phyloP scores from a whole-genome alignment of 2,888 invertebrate species.

The Clusia tigrina region DNA sequence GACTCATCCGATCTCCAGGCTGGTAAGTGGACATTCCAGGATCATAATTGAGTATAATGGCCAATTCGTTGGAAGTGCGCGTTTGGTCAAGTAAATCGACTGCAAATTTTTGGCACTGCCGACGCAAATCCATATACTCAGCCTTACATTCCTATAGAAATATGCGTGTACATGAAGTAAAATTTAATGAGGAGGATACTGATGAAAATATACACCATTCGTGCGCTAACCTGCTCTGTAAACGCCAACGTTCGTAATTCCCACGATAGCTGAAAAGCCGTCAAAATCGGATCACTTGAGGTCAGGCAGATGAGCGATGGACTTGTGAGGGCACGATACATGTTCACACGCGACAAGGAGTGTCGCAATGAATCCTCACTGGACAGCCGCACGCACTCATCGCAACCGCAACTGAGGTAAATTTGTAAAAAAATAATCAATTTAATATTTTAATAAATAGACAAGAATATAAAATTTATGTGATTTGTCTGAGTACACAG shows the following conservation, averaged over 20 bases:
- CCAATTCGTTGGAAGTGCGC: slow-evolving; percentile 90
- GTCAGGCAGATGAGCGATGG: slow-evolving; percentile 94
- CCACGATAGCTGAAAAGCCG: slow-evolving; percentile 95
- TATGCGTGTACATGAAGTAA: background rate
- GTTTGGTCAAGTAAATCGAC: slow-evolving; percentile 91
- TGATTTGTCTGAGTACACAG: background rate
- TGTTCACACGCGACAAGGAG: slow-evolving; percentile 89
- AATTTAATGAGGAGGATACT: background rate
- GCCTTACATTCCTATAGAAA: slow-evolving; percentile 80
- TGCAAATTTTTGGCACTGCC: slow-evolving; percentile 88
- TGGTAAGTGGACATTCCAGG: slow-evolving; percentile 77
- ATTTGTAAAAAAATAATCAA: background rate
- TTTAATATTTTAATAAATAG: background rate
- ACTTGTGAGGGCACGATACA: slow-evolving; percentile 90
- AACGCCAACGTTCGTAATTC: slow-evolving; percentile 88
- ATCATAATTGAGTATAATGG: slow-evolving; percentile 92
- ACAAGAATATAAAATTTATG: slow-evolving; percentile 9
- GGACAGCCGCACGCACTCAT: slow-evolving; percentile 81
- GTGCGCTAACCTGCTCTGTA: slow-evolving; percentile 77
- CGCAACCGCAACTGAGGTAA: slow-evolving; percentile 78
- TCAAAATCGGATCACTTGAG: slow-evolving; percentile 90
- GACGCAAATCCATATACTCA: slow-evolving; percentile 87
- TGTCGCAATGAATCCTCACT: slow-evolving; percentile 80
- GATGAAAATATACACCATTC: background rate
- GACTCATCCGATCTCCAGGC: slow-evolving; percentile 82